Evolutionary conservation across 2,888 invertebrate species (phyloP), one percentile per base, ranked within the genome.

Genomic region (Xestobium rufovillosum): DNA sequence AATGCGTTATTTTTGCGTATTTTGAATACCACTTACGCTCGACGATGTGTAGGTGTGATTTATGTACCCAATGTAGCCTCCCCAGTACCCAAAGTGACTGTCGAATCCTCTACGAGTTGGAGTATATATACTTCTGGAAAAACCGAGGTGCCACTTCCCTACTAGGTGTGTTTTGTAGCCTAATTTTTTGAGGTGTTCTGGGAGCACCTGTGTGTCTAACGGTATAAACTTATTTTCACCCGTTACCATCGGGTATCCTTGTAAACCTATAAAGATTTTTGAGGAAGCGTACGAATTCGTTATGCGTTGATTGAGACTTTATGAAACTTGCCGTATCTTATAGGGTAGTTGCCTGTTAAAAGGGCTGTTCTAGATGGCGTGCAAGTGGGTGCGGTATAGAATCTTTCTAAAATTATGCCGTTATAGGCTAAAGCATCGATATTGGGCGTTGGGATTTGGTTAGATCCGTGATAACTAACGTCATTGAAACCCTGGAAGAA

Each of bases 401-500:
- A 84, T 52, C 80, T 80, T 57, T 90, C 83, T 13, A 94, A 67
- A 37, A 90, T 80, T 3, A 88, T 75, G 1, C 92, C 89, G 53
- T 83, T 79, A 57, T 82, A 85, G 0, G 83, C 92, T 39, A 94
- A 56, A 0, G 83, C 78, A 61, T 94, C 94, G 33, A 94, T 83
- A 57, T 94, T 92, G 0, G 91, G 90, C 0, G 92, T 94, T 25
- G 82, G 74, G 49, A 91, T 87, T 67, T 91, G 85, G 46, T 80
- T 73, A 0, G 84, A 84, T 0, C 92, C 92, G 52, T 89, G 91
- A 56, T 86, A 89, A 34, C 90, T 80, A 10, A 91, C 82, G 61
- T 94, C 92, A 57, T 90, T 87, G 79, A 87, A 88, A 2, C 92
- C 92, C 91, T 90, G 62, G 26, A 62, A 59, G n/a, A n/a, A n/a